A percentile compares a stretch with the other conserved stretches of the same genome.
phyloP scores from a whole-genome alignment of 2,113 vertebrate species.

The Rhabdomys dilectus region DNA sequence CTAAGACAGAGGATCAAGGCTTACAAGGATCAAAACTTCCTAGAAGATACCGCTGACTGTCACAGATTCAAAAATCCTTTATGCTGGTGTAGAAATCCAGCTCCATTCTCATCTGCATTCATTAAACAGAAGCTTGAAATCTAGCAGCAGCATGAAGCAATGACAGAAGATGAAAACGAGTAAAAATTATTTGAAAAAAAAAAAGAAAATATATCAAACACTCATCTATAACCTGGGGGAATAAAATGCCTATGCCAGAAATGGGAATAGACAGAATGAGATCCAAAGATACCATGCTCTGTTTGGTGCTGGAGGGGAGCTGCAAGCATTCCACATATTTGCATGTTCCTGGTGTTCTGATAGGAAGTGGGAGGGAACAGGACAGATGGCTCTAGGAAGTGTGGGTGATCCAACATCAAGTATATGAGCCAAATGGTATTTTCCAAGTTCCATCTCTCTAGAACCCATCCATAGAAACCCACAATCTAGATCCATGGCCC shows the following conservation, averaged over 20 bases:
- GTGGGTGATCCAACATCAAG: slow-evolving; percentile 64
- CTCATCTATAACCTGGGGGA: neutral
- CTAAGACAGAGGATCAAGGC: neutral
- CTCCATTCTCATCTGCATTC: neutral
- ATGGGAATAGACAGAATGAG: neutral
- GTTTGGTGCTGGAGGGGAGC: neutral
- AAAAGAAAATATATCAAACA: neutral
- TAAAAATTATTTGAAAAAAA: slow-evolving; percentile 30
- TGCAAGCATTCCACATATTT: neutral
- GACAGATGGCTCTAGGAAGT: slow-evolving; percentile 68
- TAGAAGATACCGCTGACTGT: neutral
- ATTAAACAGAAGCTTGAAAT: slow-evolving; percentile 62
- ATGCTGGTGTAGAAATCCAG: slow-evolving; percentile 14
- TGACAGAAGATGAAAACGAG: slow-evolving; percentile 35
- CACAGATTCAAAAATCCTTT: neutral
- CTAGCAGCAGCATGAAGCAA: slow-evolving; percentile 26
- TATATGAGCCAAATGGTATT: slow-evolving; percentile 59
- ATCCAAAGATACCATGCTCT: neutral
- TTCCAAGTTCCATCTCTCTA: slow-evolving; percentile 42
- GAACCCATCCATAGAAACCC: neutral
- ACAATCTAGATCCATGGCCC: neutral
- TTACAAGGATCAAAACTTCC: neutral
- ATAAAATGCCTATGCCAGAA: neutral
- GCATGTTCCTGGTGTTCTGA: neutral
- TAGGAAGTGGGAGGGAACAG: slow-evolving; percentile 35